Evolutionary conservation across 2,888 invertebrate genomes (phyloP).

Genomic region (Prosopocoilus inquinatus): DNA sequence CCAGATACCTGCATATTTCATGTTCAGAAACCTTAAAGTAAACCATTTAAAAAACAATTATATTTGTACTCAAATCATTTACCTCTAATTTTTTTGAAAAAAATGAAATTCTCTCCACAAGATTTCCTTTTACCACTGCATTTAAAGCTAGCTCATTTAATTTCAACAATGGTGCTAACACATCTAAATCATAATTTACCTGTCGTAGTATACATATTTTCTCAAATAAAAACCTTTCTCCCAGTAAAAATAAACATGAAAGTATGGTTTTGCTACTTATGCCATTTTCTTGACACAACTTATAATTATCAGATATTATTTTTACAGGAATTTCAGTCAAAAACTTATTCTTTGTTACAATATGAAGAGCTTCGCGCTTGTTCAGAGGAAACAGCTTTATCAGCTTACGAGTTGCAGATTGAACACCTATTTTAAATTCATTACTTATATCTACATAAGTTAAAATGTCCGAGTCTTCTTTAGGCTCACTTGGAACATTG

Average conservation of each 20-base stretch:
- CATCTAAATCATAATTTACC: constrained; percentile 35
- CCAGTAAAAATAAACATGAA: constrained; percentile 38
- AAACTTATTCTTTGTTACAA: constrained; percentile 28
- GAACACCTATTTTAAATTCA: constrained; percentile 12
- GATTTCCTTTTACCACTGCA: constrained; percentile 21
- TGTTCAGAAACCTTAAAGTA: constrained; percentile 33
- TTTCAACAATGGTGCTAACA: constrained; percentile 33
- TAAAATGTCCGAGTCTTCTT: constrained; percentile 14
- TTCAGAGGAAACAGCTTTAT: constrained; percentile 15
- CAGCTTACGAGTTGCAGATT: constrained; percentile 4
- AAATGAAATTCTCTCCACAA: constrained; percentile 27
- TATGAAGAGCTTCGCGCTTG: constrained; percentile 25
- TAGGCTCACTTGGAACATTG: background rate
- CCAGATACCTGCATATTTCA: constrained; percentile 30
- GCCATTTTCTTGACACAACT: constrained; percentile 30
- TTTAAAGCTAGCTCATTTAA: constrained; percentile 24
- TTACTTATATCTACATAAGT: background rate
- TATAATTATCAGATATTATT: constrained; percentile 33
- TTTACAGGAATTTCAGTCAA: constrained; percentile 25
- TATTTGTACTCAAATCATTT: constrained; percentile 7
- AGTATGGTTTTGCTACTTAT: constrained; percentile 31
- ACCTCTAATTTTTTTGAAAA: constrained; percentile 34
- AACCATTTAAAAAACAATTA: background rate
- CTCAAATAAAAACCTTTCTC: constrained; percentile 26
- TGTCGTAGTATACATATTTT: constrained; percentile 35